Evolutionary conservation across 2,797 vertebrate species (phyloP).

Genomic region (Cynopterus sphinx): DNA sequence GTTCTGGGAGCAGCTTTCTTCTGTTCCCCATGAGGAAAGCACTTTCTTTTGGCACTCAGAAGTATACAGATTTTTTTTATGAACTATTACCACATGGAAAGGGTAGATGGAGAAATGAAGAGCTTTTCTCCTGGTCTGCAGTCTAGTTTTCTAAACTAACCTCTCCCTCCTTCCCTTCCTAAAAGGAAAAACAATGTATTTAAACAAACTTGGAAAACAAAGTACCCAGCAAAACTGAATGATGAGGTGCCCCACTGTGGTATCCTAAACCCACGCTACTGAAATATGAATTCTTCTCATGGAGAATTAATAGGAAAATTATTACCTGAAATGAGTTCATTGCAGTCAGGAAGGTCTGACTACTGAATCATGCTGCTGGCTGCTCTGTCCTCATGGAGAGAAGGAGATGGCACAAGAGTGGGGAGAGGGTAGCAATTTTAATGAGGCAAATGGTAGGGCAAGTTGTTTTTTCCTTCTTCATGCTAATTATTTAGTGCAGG

Average conservation of each 20-base stretch:
- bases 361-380: not conserved
- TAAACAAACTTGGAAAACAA: not conserved
- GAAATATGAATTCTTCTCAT: not conserved
- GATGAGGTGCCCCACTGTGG: not conserved
- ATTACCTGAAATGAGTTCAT: not conserved
- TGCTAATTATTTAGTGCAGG: fast-evolving
- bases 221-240: not conserved
- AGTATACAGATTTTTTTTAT: not conserved
- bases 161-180: fast-evolving
- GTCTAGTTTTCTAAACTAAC: not conserved
- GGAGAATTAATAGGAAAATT: not conserved
- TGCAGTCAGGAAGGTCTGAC: not conserved
- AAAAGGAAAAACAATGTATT: not conserved
- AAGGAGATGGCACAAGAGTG: too few species aligned
- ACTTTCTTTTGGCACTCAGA: not conserved
- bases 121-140: not conserved
- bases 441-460: too few species aligned
- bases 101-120: not conserved
- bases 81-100: not conserved
- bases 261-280: not conserved
- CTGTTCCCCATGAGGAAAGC: not conserved
- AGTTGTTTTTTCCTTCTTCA: not conserved
- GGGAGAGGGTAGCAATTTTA: not conserved
- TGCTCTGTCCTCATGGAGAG: not conserved
- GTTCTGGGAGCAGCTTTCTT: not conserved